phyloP scores from a whole-genome alignment of 2,113 vertebrate species.

The Osmerus eperlanus region DNA sequence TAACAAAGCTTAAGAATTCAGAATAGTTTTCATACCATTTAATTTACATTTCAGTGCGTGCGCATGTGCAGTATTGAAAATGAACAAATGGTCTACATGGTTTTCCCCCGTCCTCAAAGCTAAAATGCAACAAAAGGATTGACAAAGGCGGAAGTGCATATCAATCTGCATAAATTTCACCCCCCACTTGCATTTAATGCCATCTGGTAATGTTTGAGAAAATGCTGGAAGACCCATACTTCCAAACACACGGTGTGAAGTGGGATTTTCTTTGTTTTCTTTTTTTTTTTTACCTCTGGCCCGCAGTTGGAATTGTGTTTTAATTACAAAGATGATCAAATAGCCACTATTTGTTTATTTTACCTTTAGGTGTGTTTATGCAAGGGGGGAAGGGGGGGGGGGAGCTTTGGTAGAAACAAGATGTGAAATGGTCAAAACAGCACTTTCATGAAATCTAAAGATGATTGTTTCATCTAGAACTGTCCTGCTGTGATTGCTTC shows the following conservation, averaged over 20 bases:
- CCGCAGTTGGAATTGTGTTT: background rate
- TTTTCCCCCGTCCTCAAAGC: background rate
- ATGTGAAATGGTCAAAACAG: background rate
- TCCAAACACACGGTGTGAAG: background rate
- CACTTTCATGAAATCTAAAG: background rate
- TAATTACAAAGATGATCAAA: background rate
- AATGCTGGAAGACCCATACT: background rate
- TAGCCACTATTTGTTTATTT: background rate
- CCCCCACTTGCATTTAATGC: background rate
- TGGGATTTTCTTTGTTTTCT: background rate
- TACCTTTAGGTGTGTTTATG: background rate
- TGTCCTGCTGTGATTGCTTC: background rate
- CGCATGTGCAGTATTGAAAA: slow-evolving; percentile 8
- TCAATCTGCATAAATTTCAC: slow-evolving; percentile 18
- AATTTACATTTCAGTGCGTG: slow-evolving; percentile 4
- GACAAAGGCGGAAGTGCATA: background rate
- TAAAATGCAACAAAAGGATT: background rate
- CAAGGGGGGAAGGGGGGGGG: background rate
- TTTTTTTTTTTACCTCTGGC: background rate
- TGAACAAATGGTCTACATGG: slow-evolving; percentile 3
- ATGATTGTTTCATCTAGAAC: background rate
- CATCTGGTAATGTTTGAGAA: slow-evolving; percentile 19
- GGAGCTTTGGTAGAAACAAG: background rate
- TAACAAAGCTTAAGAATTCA: background rate
- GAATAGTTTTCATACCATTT: background rate